phyloP scores from a whole-genome alignment of 2,797 vertebrate species.

The Melanotaenia trifasciata region DNA sequence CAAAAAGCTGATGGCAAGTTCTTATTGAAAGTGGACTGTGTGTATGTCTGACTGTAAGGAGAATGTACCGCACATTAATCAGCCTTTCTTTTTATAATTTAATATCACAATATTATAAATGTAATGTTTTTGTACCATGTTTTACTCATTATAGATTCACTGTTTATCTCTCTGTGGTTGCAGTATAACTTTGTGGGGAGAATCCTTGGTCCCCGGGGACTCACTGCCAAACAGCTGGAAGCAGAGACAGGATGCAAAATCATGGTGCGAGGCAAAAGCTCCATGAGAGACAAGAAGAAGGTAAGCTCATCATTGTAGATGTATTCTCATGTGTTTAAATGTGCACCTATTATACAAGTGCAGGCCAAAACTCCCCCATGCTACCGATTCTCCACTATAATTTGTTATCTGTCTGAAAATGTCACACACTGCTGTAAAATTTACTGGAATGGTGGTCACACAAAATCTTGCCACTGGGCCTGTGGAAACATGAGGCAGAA shows the following conservation, averaged over 20 bases:
- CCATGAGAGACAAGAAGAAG: constrained; percentile 90
- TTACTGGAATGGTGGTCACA: constrained; percentile 20
- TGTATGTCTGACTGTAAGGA: background rate
- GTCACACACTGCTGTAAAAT: constrained; percentile 29
- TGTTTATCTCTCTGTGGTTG: constrained; percentile 40
- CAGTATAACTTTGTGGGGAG: constrained; percentile 90
- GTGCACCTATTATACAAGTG: background rate
- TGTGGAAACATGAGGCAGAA: constrained; percentile 41
- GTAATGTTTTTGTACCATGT: background rate
- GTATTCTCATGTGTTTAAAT: background rate
- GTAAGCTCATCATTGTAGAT: constrained; percentile 67
- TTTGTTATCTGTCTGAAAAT: constrained; percentile 22
- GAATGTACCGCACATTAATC: background rate
- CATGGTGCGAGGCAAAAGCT: constrained; percentile 89
- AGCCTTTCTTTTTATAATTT: background rate
- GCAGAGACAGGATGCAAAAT: constrained; percentile 90
- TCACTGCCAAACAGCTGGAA: constrained; percentile 89
- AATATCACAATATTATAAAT: background rate
- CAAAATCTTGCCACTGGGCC: constrained; percentile 19
- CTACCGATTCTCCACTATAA: background rate
- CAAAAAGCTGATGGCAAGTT: background rate
- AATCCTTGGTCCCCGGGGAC: constrained; percentile 87
- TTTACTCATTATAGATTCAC: constrained; percentile 32
- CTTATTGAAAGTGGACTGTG: background rate
- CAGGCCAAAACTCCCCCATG: background rate